phyloP scores from a whole-genome alignment of 2,113 vertebrate genomes.

The Sisor rabdophorus region DNA sequence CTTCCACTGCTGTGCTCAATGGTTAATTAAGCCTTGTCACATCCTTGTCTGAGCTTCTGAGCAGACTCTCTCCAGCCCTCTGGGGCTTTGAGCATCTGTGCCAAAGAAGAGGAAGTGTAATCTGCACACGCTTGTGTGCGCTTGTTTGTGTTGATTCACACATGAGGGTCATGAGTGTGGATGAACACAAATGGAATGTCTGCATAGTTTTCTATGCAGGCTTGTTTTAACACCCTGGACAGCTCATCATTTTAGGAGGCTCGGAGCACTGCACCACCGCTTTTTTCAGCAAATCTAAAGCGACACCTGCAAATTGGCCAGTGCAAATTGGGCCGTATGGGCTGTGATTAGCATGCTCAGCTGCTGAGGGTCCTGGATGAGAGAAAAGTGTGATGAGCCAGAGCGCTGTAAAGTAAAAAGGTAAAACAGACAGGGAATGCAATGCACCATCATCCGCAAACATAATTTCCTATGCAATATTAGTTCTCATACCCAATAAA shows the following conservation, averaged over 20 bases:
- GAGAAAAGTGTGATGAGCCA: conserved; percentile 19
- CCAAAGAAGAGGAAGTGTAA: conserved; percentile 29
- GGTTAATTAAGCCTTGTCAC: conserved; percentile 70
- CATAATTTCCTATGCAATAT: background rate
- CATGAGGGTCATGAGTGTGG: background rate
- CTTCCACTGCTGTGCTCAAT: conserved; percentile 52
- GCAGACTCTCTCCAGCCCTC: conserved; percentile 50
- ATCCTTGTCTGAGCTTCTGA: conserved; percentile 57
- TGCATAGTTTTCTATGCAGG: conserved; percentile 42
- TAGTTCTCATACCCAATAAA: background rate
- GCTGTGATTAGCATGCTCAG: conserved; percentile 62
- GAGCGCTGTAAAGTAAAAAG: conserved; percentile 33
- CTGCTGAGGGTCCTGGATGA: conserved; percentile 32
- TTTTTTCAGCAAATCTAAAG: conserved; percentile 65
- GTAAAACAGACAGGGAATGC: background rate
- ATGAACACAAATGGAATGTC: background rate
- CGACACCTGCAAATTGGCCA: conserved; percentile 64
- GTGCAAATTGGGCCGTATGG: conserved; percentile 62
- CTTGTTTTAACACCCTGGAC: conserved; percentile 15
- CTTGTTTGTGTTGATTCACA: conserved; percentile 1
- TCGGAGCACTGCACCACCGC: conserved; percentile 44
- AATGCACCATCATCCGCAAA: background rate
- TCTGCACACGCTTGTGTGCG: conserved; percentile 23
- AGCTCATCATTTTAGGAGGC: conserved; percentile 34
- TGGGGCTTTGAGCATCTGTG: conserved; percentile 45